Conservation (phyloP, 2,797 vertebrate genomes). For the Sus cebifrons region DNA sequence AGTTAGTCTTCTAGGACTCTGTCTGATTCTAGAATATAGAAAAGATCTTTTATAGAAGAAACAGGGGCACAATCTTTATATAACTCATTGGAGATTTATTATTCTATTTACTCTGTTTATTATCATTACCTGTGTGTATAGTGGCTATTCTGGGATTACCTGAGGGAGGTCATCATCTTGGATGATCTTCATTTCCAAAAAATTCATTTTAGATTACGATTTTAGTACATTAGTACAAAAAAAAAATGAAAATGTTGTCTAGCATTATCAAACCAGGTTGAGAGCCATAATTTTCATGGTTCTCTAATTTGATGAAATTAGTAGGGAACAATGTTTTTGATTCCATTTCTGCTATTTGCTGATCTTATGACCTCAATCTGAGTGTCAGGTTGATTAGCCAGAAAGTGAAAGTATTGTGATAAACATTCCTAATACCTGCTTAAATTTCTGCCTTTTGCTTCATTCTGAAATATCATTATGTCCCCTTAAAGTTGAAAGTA, state of each 20-base stretch:
- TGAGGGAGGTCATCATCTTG: background rate
- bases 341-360: conserved; percentile 1
- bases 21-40: background rate
- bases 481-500: background rate
- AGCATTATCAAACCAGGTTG: conserved; percentile 25
- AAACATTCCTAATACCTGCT: background rate
- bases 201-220: background rate
- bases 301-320: conserved; percentile 20
- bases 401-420: background rate
- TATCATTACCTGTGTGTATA: background rate
- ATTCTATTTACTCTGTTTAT: conserved; percentile 2
- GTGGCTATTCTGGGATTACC: background rate
- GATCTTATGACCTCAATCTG: background rate
- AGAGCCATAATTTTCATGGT: conserved; percentile 5
- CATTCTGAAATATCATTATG: background rate
- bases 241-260: background rate
- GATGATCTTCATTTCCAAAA: background rate
- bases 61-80: background rate
- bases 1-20: background rate
- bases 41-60: conserved; percentile 22
- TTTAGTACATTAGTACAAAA: background rate
- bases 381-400: background rate
- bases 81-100: background rate
- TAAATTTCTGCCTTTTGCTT: background rate
- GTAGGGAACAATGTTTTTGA: conserved; percentile 24